Base-by-base conservation (phyloP, 1,140 invertebrate species). In the Anastatus disparis region DNA sequence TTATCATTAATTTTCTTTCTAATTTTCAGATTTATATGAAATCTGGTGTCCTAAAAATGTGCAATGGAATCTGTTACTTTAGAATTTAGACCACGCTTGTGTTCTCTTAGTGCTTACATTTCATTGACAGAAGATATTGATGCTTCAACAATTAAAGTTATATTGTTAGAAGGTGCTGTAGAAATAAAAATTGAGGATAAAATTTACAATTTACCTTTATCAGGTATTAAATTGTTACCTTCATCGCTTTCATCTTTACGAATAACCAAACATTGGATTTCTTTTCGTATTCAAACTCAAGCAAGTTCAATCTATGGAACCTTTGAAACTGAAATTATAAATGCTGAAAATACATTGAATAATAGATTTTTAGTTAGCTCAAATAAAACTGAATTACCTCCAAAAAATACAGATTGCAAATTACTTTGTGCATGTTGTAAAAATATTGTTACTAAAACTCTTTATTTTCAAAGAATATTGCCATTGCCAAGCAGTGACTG, bases 261-360 rank as follows among this genome's bases (percentile, higher is more conserved):
- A 53, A 64, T 85, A 35, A 72, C 68, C 1, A 75, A 77, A 31
- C 77, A 75, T 58, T 86, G 83, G 83, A 78, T 86, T 42, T 83
- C 76, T 17, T 84, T 86, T 62, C 78, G 84, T 9, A 68, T 82
- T 15, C 83, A 84, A 76, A 85, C 79, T 27, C 76, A 73, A 29
- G 78, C 74, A 4, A 76, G 82, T 42, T 74, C 71, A n/a, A 44
- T 74, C 31, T 80, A 79, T 70, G 84, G 84, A 1, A 81, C 78
- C 12, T 83, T 83, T 42, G 72, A 74, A 64, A 80, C 78, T 7
- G 81, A 84, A 75, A 40, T 85, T 20, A 52, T 86, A 3, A 71
- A 73, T 24, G 76, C 75, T 15, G 72, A 79, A 66, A 48, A 81
- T 24, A 52, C 75, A n/a, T 66, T 61, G 1, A 75, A 63, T 20